These are phyloP conservation scores for Pteromalus puparum DNA, from an alignment of 1,140 invertebrate species.

Conservation along the genomic window DNA sequence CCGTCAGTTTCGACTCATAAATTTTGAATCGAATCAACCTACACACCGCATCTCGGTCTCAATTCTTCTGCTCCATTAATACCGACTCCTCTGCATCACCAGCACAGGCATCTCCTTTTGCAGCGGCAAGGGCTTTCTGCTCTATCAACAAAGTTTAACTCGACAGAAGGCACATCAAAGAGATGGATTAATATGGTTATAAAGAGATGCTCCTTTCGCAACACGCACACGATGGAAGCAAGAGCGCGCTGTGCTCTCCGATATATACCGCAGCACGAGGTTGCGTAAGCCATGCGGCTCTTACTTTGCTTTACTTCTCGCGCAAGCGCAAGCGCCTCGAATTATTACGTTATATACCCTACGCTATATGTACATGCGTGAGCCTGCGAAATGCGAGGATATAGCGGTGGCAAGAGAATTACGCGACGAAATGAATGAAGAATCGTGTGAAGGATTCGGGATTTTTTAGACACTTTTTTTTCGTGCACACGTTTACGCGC, in stretches of 20 bases:
- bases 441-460: not conserved
- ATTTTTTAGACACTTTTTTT: not conserved
- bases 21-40: too few species aligned
- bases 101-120: not conserved
- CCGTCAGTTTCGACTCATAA: too few species aligned
- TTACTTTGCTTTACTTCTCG: not conserved
- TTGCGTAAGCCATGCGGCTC: not conserved
- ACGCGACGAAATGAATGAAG: not conserved
- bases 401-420: not conserved
- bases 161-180: slow-evolving; percentile 32
- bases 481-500: not conserved
- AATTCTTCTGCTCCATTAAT: not conserved
- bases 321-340: not conserved
- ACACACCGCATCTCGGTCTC: too few species aligned
- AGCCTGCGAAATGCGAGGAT: not conserved
- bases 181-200: slow-evolving; percentile 32
- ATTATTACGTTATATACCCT: not conserved
- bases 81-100: too few species aligned
- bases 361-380: not conserved
- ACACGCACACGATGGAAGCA: not conserved
- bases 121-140: not conserved
- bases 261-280: not conserved
- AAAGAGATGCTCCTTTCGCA: slow-evolving; percentile 32
- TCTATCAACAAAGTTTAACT: slow-evolving; percentile 30
- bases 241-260: not conserved